Base-by-base conservation (phyloP, 2,113 vertebrate genomes). In the Excalfactoria chinensis region DNA sequence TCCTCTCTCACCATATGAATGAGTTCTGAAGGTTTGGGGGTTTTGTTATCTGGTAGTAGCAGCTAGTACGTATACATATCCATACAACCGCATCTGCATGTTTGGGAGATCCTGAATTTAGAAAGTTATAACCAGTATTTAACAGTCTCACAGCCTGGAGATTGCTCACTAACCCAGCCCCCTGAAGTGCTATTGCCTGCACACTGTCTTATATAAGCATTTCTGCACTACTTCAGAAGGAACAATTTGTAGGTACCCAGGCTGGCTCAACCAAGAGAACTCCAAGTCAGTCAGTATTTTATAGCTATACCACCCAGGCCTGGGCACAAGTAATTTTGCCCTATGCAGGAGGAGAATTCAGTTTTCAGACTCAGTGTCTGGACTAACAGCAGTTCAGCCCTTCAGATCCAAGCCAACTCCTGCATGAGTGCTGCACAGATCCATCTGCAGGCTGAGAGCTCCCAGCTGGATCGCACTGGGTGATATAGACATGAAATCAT, bases 71-170 rank as follows among this genome's bases (percentile, higher is more conserved):
- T 26, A 41, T 10, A 44, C 14, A 8, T 13, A 64, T 2, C 32
- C 21, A 25, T n/a, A 15, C 14, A 40, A 2, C 2, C 46, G 25
- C 2, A 0, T 55, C 25, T 11, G 4, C 40, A 17, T 15, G 16
- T 53, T 55, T 63, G 41, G 48, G 55, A 82, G 41, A 68, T n/a
- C 37, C 14, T 37, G n/a, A 64, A 59, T 43, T 78, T 64, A 60
- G 23, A 59, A 79, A 32, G 20, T 37, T 73, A 69, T 58, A 48
- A 22, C 18, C 6, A 46, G 21, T 34, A 26, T 48, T 63, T 60
- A 53, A 56, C 40, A 66, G 59, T 40, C 13, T 82, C 10, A 19
- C 15, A 53, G 37, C 48, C 55, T 5, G 2, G 23, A 85, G 12
- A 19, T 6, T 53, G 43, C 40, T 59, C 13, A 6, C 16, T 41